These are phyloP conservation scores for Colaptes auratus DNA, from an alignment of 2,113 vertebrate species.

Conservation along the genomic window DNA sequence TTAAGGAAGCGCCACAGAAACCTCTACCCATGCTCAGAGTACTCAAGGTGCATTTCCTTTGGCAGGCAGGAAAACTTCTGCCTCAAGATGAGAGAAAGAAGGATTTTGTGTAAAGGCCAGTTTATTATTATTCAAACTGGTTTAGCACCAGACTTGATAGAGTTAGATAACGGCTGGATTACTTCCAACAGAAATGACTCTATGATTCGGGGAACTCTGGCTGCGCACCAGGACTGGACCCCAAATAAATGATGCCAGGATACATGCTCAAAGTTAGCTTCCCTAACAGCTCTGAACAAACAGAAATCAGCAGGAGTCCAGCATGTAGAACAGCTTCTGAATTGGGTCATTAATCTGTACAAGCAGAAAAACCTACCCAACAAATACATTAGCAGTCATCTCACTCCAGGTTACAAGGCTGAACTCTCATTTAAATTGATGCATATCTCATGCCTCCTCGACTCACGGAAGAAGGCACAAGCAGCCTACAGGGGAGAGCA, in stretches of 20 bases:
- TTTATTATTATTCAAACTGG: neutral
- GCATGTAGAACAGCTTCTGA: neutral
- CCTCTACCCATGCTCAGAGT: neutral
- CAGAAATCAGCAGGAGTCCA: slow-evolving; percentile 29
- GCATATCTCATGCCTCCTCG: neutral
- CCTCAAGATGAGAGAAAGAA: neutral
- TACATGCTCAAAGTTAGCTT: slow-evolving; percentile 12
- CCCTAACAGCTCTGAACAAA: slow-evolving; percentile 12
- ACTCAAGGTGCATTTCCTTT: neutral
- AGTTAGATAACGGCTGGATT: too few relatives aligned
- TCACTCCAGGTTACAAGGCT: slow-evolving; percentile 31
- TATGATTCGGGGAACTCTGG: neutral
- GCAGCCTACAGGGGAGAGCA: neutral
- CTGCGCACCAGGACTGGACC: neutral
- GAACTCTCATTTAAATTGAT: slow-evolving; percentile 32
- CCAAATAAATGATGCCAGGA: slow-evolving; percentile 11
- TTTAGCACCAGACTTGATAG: too few relatives aligned
- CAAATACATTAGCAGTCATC: slow-evolving; percentile 42
- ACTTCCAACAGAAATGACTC: too few relatives aligned
- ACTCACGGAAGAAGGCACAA: neutral
- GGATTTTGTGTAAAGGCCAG: neutral
- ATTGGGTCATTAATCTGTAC: slow-evolving; percentile 59
- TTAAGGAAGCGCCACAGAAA: neutral
- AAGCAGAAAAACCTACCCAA: slow-evolving; percentile 54
- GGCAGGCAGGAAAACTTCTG: neutral